Base-by-base conservation (phyloP, 2,888 invertebrate genomes). In the Belgica antarctica region DNA sequence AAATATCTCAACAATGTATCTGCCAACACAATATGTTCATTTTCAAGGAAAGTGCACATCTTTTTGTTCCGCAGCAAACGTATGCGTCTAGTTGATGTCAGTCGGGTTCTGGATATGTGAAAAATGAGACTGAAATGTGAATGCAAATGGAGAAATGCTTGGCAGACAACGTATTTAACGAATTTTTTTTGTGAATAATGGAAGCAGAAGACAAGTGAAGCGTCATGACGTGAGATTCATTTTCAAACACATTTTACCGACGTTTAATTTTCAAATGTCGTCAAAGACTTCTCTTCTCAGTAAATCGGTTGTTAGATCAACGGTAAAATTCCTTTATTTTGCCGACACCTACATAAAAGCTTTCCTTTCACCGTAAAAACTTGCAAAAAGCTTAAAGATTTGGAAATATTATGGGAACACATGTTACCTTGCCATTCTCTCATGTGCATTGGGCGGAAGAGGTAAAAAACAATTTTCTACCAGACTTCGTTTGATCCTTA, bases 391-490 rank as follows among this genome's bases (percentile, higher is more conserved):
- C 22, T 52, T 17, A n/a, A 52, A 22, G 52, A 52, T 52, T 52
- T 52, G 7, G 22, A 52, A n/a, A 52, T 52, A 52, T 52, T 52
- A 22, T 52, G n/a, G 22, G n/a, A 52, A 52, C 52, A 52, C 22
- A 52, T 52, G 52, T 52, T 52, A 52, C 52, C 17, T 17, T n/a
- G 2, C 17, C 12, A 7, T 17, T 52, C 41, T 41, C 41, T 41
- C 10, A 41, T 52, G 52, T 17, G 7, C 52, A 52, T 22, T n/a
- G 52, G 52, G 52, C 17, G 52, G 52, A 52, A 24, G 25, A 59
- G 25, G 27, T 59, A 22, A 59, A 59, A 59, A 59, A 59, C 59
- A 59, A 59, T 59, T 59, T 59, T 59, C 59, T 27, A 59, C 27
- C 27, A 27, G 59, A 59, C 27, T 59, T 59, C 59, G 59, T 59